These are phyloP conservation scores for Oryzias woworae DNA, from an alignment of 2,113 vertebrate species.

Conservation along the genomic window DNA sequence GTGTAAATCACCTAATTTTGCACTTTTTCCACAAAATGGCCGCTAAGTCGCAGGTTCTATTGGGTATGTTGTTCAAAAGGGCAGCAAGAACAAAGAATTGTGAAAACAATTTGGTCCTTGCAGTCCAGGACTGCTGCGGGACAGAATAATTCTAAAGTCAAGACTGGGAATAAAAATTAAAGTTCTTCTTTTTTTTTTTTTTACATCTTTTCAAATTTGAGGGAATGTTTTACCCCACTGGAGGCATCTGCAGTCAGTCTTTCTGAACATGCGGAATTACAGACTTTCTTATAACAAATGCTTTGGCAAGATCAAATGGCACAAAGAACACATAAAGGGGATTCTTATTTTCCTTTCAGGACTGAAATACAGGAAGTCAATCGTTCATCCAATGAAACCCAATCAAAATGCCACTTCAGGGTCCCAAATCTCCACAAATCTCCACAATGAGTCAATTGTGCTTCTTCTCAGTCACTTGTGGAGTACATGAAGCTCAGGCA, in stretches of 20 bases:
- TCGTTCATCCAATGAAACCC: slow-evolving; percentile 45
- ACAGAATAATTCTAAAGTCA: no score
- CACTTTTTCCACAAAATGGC: no score
- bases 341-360: slow-evolving; percentile 35
- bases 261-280: slow-evolving; percentile 6
- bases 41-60: no score
- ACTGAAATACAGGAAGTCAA: slow-evolving; percentile 32
- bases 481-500: slow-evolving; percentile 38
- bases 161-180: no score
- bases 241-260: slow-evolving; percentile 28
- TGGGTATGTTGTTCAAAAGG: no score
- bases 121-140: no score
- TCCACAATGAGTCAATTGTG: slow-evolving; percentile 55
- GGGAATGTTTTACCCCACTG: slow-evolving; percentile 9
- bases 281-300: slow-evolving; percentile 15
- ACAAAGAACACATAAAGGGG: slow-evolving; percentile 35
- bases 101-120: no score
- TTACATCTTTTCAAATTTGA: background rate
- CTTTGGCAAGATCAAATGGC: slow-evolving; percentile 37
- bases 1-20: no score
- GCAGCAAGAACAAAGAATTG: no score
- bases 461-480: slow-evolving; percentile 51
- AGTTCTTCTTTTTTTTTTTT: no score
- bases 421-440: slow-evolving; percentile 47
- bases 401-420: slow-evolving; percentile 42